Evolutionary conservation across 2,797 vertebrate species (phyloP), one percentile per base, ranked within the genome.

Genomic region (Melanotaenia boesemani): DNA sequence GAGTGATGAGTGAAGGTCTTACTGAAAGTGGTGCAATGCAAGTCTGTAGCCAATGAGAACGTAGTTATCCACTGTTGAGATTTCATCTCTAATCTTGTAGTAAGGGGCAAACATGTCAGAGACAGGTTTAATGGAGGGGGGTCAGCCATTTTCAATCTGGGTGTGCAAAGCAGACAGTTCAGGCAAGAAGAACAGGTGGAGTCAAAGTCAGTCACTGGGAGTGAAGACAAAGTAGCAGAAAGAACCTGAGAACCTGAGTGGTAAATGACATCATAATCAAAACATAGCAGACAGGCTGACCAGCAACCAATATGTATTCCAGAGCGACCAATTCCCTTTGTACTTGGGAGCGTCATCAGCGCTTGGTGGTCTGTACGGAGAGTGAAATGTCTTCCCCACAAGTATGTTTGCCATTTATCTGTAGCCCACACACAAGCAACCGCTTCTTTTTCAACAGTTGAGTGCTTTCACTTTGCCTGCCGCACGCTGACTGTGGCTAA

Each of bases 331-430:
- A 48, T 50, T 20, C 30, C 48, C 50, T 32, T 57, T 15, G 26
- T 30, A 32, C 30, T 37, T 9, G 67, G 28, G 0, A 37, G 41
- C 26, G 39, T 26, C 26, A 26, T 26, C 26, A 26, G 26, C 26
- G 26, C 26, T 26, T 26, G 26, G 26, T 26, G 26, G 26, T 26
- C 26, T 26, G 26, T 26, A 26, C 2, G 26, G 26, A 26, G 26
- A 26, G 26, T 26, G 26, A 26, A 26, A 26, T 26, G 26, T 26
- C 26, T 26, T 28, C 64, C 70, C 44, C 44, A 75, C 15, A 67
- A 8, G 37, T 72, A 77, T 10, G 34, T 62, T 15, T 70, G 13
- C 54, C 60, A 69, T 41, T 69, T 79, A 16, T 69, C 28, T 13
- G 39, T 16, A 18, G 41, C 41, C 41, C 15, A 18, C 13, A 44